A percentile compares a stretch with the other conserved stretches of the same genome.
Evolutionary conservation across 1,140 invertebrate species (phyloP).

Genomic region (Pararge aegeria): DNA sequence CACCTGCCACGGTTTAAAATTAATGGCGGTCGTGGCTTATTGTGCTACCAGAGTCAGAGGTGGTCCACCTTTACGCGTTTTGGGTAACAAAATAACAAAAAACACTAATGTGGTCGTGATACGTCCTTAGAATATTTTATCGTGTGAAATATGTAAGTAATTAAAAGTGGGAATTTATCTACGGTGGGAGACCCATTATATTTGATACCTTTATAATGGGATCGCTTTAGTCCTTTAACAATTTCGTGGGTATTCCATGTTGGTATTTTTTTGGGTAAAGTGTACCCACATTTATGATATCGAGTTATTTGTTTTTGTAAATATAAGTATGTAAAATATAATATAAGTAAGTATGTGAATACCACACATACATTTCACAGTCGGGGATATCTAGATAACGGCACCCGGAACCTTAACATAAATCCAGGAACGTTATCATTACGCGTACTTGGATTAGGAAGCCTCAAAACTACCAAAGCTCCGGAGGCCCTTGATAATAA

Average conservation of each 20-base stretch:
- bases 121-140: slow-evolving; percentile 48
- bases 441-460: no score
- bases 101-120: slow-evolving; percentile 42
- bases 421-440: no score
- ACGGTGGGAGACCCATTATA: slow-evolving; percentile 35
- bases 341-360: no score
- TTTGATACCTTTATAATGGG: slow-evolving; percentile 44
- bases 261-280: slow-evolving; percentile 7
- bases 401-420: no score
- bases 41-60: slow-evolving; percentile 63
- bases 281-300: neutral
- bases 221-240: slow-evolving; percentile 15
- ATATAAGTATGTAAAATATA: no score
- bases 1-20: slow-evolving; percentile 61
- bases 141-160: slow-evolving; percentile 66
- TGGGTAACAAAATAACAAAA: slow-evolving; percentile 44
- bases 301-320: neutral
- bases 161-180: slow-evolving; percentile 55
- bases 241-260: slow-evolving; percentile 17
- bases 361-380: no score
- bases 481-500: no score
- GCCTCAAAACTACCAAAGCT: no score
- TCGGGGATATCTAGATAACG: no score
- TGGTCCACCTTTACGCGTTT: slow-evolving; percentile 55
- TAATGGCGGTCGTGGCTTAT: slow-evolving; percentile 64